Base-by-base conservation (phyloP, 2,797 vertebrate genomes). In the Alectoris magna region DNA sequence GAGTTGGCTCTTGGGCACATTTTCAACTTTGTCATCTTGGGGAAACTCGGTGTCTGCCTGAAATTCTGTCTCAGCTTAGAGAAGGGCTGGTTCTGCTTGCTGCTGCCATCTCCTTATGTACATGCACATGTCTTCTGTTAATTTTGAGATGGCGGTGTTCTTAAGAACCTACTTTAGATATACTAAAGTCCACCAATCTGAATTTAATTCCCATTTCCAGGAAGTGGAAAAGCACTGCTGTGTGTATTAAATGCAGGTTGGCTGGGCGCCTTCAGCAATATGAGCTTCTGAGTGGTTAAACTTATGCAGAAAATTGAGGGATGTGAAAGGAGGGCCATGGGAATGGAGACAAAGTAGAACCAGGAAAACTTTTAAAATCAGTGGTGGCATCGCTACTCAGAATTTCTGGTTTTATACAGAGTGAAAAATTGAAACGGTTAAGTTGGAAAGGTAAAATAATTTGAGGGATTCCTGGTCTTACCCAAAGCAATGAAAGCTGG, bases 1-100 rank as follows among this genome's bases (percentile, higher is more conserved):
- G 53, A 36, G 34, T 27, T 95, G 53, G 8, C 26, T 64, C 72
- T 82, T 38, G 68, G 68, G 87, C 68, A 48, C 26, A 82, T 82
- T 92, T 90, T 73, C 68, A 87, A 34, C 41, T 84, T 89, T 71
- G 82, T 87, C 80, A 86, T 92, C 34, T 18, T 78, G 79, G 38
- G 60, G 38, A 88, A 88, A 82, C 51, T 38, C 67, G 82, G 80
- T 72, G 83, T 69, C 68, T 68, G 79, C 12, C 1, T 71, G 49
- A 86, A 95, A 76, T 26, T 41, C 15, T 64, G 80, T 31, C 53
- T 84, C 49, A 74, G 62, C 26, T 88, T 69, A 51, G 41, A 84
- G 41, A 53, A 89, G 44, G 36, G n/a, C 75, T 76, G 58, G 58
- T 60, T 6, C n/a, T 86, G 64, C 9, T 79, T 85, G 74, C 60